A percentile compares a stretch with the other conserved stretches of the same genome.
Evolutionary conservation across 2,888 invertebrate genomes (phyloP).

Genomic region (Athalia circularis): DNA sequence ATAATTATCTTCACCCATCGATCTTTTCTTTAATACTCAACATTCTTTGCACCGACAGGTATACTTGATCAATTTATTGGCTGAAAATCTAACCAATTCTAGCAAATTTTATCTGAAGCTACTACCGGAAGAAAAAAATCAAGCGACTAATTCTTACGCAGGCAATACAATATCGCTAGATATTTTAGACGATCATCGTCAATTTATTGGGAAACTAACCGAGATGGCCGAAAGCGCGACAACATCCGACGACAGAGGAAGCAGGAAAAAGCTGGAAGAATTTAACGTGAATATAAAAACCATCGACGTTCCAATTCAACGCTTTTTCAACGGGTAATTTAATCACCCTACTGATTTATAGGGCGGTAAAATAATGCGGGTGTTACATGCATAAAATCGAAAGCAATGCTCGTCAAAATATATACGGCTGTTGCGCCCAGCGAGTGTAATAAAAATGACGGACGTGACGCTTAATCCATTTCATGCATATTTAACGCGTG

Average conservation of each 20-base stretch:
- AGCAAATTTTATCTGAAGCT: not conserved
- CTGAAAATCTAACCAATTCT: constrained; percentile 21
- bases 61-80: constrained; percentile 59
- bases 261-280: constrained; percentile 52
- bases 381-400: not conserved
- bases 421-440: not conserved
- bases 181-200: not conserved
- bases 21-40: not conserved
- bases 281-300: constrained; percentile 58
- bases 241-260: constrained; percentile 47
- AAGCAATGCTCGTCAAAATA: constrained; percentile 17
- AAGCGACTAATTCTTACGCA: not conserved
- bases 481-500: not conserved
- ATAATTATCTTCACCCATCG: not conserved
- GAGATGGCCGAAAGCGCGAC: too few species aligned
- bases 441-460: constrained; percentile 12
- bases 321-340: constrained; percentile 63
- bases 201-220: not conserved
- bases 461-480: not conserved
- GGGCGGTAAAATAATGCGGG: not conserved
- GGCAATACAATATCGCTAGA: not conserved
- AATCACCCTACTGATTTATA: constrained; percentile 4
- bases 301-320: constrained; percentile 56
- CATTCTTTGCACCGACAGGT: constrained; percentile 51
- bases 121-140: not conserved